Evolutionary conservation across 2,113 vertebrate species (phyloP).

Genomic region (Strix uralensis): DNA sequence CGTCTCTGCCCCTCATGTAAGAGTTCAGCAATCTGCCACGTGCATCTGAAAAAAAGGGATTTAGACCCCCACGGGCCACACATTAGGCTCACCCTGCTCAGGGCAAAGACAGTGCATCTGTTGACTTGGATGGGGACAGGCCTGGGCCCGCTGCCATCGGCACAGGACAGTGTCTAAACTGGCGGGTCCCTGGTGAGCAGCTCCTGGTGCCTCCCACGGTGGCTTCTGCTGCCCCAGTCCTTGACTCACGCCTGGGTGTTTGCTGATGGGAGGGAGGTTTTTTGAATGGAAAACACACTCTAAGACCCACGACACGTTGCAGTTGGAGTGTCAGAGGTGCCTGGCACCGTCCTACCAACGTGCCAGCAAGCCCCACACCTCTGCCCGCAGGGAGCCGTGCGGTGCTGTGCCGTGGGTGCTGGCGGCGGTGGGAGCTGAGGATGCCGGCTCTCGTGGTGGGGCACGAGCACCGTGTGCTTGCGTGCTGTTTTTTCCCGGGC

Average conservation of each 20-base stretch:
- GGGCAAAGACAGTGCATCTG: neutral
- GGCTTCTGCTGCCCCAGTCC: neutral
- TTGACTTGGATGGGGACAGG: neutral
- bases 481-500: too few species aligned
- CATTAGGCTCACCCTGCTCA: neutral
- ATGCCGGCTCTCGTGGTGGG: neutral
- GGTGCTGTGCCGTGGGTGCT: too few species aligned
- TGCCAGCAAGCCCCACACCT: accelerated
- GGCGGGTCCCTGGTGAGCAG: neutral
- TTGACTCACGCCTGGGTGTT: neutral
- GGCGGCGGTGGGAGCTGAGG: neutral
- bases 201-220: accelerated
- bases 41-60: neutral
- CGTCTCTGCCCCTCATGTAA: neutral
- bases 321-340: neutral
- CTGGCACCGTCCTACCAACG: accelerated
- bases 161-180: neutral
- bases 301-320: accelerated
- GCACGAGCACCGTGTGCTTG: neutral
- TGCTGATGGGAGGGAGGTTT: neutral
- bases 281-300: neutral
- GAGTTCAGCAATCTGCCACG: neutral
- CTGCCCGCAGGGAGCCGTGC: neutral
- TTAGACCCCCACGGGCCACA: neutral
- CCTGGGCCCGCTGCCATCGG: neutral